A percentile compares a stretch with the other conserved stretches of the same genome.
phyloP scores from a whole-genome alignment of 2,113 vertebrate species.

The Marcusenius ussheri region DNA sequence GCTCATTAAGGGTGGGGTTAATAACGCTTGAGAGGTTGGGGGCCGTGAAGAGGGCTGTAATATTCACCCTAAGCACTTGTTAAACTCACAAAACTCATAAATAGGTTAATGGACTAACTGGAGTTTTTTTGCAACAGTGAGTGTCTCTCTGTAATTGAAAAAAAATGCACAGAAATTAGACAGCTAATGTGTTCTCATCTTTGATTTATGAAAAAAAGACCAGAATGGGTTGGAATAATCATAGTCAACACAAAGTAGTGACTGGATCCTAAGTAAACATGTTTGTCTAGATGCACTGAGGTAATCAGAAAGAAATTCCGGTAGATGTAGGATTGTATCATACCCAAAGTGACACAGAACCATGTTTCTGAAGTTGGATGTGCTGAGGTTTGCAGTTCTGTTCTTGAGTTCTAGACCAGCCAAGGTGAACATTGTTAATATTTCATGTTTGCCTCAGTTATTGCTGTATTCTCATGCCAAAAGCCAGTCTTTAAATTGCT shows the following conservation, averaged over 20 bases:
- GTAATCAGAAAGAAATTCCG: neutral
- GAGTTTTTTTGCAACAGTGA: slow-evolving; percentile 37
- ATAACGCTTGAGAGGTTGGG: slow-evolving; percentile 29
- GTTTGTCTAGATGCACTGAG: neutral
- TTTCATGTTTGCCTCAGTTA: slow-evolving; percentile 30
- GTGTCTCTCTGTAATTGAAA: slow-evolving; percentile 41
- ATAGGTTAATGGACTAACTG: slow-evolving; percentile 44
- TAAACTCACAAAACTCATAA: slow-evolving; percentile 36
- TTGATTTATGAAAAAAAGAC: neutral
- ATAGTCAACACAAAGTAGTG: neutral
- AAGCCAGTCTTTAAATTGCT: slow-evolving; percentile 33
- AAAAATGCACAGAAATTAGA: slow-evolving; percentile 36
- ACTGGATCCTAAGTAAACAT: neutral
- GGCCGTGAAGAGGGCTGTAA: slow-evolving; percentile 31
- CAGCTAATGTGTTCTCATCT: slow-evolving; percentile 12
- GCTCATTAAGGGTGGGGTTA: slow-evolving; percentile 31
- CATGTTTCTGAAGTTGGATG: slow-evolving; percentile 19
- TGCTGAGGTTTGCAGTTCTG: slow-evolving; percentile 13
- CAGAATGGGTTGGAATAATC: neutral
- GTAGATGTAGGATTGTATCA: neutral
- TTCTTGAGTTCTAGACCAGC: slow-evolving; percentile 22
- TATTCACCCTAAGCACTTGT: slow-evolving; percentile 26
- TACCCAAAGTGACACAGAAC: neutral
- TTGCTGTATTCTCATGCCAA: slow-evolving; percentile 37
- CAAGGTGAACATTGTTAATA: slow-evolving; percentile 34